phyloP scores from a whole-genome alignment of 1,140 invertebrate genomes.

The Bombus superbus region DNA sequence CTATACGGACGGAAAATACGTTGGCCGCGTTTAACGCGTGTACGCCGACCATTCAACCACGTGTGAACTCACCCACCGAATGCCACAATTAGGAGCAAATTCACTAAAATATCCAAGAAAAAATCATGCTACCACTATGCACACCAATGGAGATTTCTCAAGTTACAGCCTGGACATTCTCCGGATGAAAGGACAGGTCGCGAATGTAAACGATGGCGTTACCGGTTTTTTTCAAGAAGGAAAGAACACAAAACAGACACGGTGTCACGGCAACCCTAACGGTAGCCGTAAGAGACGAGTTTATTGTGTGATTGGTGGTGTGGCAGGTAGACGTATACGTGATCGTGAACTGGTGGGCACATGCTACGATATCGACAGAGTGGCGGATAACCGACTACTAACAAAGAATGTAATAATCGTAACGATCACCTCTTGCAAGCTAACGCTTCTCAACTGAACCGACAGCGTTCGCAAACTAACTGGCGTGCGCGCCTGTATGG shows the following conservation, averaged over 20 bases:
- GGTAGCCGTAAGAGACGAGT: slow-evolving; percentile 77
- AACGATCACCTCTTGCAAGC: background rate
- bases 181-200: background rate
- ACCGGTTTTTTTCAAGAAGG: background rate
- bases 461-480: background rate
- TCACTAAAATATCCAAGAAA: slow-evolving; percentile 75
- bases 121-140: slow-evolving; percentile 69
- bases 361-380: slow-evolving; percentile 76
- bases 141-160: slow-evolving; percentile 1
- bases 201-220: background rate
- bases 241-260: background rate
- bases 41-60: slow-evolving; percentile 30
- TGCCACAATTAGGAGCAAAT: slow-evolving; percentile 37
- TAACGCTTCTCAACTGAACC: slow-evolving; percentile 33
- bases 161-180: background rate
- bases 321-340: slow-evolving; percentile 71
- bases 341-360: slow-evolving; percentile 75
- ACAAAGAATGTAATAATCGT: background rate
- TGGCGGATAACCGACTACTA: slow-evolving; percentile 41
- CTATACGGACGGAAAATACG: slow-evolving; percentile 29
- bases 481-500: slow-evolving; percentile 11
- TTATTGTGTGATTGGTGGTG: slow-evolving; percentile 75
- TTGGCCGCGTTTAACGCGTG: background rate
- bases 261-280: slow-evolving; percentile 66
- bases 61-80: slow-evolving; percentile 48